A percentile compares a stretch with the other conserved stretches of the same genome.
phyloP scores from a whole-genome alignment of 1,140 invertebrate species.

The Dendrolimus punctatus region DNA sequence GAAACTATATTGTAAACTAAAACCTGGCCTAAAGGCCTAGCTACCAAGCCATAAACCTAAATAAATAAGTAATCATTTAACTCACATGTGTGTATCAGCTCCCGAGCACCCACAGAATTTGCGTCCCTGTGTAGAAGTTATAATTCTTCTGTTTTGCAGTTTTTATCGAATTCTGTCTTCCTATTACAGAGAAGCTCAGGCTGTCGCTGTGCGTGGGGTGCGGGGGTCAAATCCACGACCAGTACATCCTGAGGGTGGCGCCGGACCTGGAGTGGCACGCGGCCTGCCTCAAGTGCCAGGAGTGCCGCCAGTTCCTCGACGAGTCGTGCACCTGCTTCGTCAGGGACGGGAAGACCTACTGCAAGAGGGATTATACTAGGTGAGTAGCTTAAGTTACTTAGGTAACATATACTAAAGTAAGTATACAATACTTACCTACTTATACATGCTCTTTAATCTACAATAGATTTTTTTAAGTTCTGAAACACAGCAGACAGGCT shows the following conservation, averaged over 20 bases:
- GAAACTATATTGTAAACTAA: no score
- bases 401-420: no score
- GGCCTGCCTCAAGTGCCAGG: slow-evolving; percentile 96
- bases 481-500: no score
- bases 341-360: slow-evolving; percentile 97
- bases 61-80: no score
- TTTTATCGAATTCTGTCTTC: slow-evolving; percentile 3
- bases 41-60: no score
- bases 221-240: slow-evolving; percentile 96
- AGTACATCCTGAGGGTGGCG: slow-evolving; percentile 96
- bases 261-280: slow-evolving; percentile 99
- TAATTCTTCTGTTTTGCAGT: slow-evolving; percentile 3
- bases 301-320: slow-evolving; percentile 97
- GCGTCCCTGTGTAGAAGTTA: not conserved
- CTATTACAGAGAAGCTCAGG: slow-evolving; percentile 83
- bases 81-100: no score
- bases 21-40: no score
- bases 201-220: slow-evolving; percentile 94
- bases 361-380: slow-evolving; percentile 98
- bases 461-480: no score
- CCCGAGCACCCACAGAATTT: no score
- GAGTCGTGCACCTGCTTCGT: slow-evolving; percentile 99
- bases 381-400: slow-evolving; percentile 64
- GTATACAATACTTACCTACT: no score
- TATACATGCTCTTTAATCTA: no score